phyloP scores from a whole-genome alignment of 1,140 invertebrate genomes.

The Pogonomyrmex barbatus region DNA sequence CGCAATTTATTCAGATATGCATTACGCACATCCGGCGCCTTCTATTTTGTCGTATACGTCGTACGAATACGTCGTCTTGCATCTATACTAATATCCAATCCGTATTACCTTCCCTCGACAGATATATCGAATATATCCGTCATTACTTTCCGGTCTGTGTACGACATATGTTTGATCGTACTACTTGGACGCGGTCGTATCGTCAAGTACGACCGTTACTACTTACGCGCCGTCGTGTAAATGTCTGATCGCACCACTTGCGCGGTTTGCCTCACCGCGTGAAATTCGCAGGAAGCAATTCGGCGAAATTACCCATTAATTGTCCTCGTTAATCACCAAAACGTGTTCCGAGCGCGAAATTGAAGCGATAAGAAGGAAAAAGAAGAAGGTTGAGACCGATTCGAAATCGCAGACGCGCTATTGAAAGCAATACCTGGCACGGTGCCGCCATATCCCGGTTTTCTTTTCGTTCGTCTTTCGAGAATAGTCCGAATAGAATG shows the following conservation, averaged over 20 bases:
- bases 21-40: not conserved
- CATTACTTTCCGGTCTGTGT: not conserved
- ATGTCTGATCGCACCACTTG: not conserved
- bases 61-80: not conserved
- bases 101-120: not conserved
- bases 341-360: not conserved
- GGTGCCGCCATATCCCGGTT: constrained; percentile 49
- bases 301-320: constrained; percentile 40
- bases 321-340: constrained; percentile 8
- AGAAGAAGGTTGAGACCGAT: constrained; percentile 4
- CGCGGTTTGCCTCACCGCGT: not conserved
- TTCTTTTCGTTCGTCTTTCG: constrained; percentile 30
- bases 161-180: not conserved
- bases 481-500: constrained; percentile 5
- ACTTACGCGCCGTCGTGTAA: not conserved
- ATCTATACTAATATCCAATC: not conserved
- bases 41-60: not conserved
- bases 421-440: constrained; percentile 49
- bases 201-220: not conserved
- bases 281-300: constrained; percentile 7
- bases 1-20: not conserved
- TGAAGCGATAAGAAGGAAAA: not conserved
- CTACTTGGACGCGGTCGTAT: not conserved
- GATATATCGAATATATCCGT: not conserved
- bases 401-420: constrained; percentile 20